Percentiles rank a stretch among this genome's conserved stretches.
Evolutionary conservation across 2,888 invertebrate genomes (phyloP).

Genomic region (Drosophila subquinaria): DNA sequence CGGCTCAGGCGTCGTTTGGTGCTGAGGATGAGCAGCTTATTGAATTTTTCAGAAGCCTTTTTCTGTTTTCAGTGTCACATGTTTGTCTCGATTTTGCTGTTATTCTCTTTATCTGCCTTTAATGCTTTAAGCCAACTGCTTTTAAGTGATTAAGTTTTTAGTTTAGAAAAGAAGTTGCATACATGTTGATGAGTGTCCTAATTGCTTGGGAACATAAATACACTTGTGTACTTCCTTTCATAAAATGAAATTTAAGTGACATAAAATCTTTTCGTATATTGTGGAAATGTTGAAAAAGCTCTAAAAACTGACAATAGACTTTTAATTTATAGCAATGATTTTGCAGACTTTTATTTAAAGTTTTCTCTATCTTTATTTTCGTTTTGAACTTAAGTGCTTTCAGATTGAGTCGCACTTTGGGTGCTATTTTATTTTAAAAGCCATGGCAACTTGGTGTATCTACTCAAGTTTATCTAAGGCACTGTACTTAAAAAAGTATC

Average conservation of each 20-base stretch:
- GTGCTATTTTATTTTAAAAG: neutral
- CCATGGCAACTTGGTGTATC: neutral
- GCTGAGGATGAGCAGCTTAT: slow-evolving; percentile 63
- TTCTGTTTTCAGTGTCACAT: slow-evolving; percentile 15
- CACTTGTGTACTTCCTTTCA: neutral
- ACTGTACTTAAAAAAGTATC: neutral
- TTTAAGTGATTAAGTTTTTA: slow-evolving; percentile 39
- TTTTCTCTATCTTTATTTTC: neutral
- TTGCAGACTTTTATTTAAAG: neutral
- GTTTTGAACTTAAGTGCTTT: neutral
- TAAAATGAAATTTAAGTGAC: neutral
- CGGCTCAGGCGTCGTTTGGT: slow-evolving; percentile 23
- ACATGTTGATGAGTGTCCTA: slow-evolving; percentile 8
- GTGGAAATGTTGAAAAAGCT: neutral
- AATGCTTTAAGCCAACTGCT: slow-evolving; percentile 53
- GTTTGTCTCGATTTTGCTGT: neutral
- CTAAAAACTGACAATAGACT: neutral
- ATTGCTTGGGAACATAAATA: slow-evolving; percentile 8
- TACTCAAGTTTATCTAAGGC: neutral
- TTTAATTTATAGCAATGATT: slow-evolving; percentile 2
- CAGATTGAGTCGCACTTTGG: neutral
- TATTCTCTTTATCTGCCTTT: slow-evolving; percentile 28
- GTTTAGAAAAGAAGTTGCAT: neutral
- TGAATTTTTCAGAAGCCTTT: slow-evolving; percentile 75
- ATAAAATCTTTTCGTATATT: neutral